A percentile compares a stretch with the other conserved stretches of the same genome.
Evolutionary conservation across 2,888 invertebrate genomes (phyloP).

Genomic region (Nemurella pictetii): DNA sequence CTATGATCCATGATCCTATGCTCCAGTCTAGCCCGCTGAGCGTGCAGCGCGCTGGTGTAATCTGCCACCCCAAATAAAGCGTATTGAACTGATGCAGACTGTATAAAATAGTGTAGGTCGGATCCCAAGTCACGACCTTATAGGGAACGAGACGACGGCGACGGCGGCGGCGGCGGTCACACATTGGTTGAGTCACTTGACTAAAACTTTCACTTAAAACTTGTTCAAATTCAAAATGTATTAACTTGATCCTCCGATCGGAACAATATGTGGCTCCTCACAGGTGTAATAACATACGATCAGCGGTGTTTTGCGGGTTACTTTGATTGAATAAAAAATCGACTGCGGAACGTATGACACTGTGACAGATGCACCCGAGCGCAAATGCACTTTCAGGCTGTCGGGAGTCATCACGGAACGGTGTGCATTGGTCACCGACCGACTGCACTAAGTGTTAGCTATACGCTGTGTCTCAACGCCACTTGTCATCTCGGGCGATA

Average conservation of each 20-base stretch:
- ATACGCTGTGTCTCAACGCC: too few relatives aligned
- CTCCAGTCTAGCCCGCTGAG: too few relatives aligned
- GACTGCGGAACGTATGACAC: neutral
- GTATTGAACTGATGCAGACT: neutral
- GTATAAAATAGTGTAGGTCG: slow-evolving; percentile 23
- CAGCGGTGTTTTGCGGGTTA: too few relatives aligned
- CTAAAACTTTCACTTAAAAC: slow-evolving; percentile 3
- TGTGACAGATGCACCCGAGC: neutral
- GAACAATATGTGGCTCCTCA: neutral
- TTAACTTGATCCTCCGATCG: neutral
- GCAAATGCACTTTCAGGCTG: neutral
- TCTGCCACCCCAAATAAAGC: neutral
- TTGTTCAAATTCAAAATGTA: neutral
- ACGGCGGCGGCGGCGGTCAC: neutral
- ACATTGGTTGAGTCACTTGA: slow-evolving; percentile 16
- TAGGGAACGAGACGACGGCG: slow-evolving; percentile 21
- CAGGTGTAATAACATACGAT: neutral
- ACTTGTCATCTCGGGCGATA: too few relatives aligned
- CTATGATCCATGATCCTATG: too few relatives aligned
- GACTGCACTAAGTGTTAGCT: too few relatives aligned
- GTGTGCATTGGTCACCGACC: neutral
- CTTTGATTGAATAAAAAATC: neutral
- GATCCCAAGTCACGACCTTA: slow-evolving; percentile 11
- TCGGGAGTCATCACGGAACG: neutral
- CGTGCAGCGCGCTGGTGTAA: too few relatives aligned